phyloP scores from a whole-genome alignment of 2,113 vertebrate species.

The Peromyscus polionotus region DNA sequence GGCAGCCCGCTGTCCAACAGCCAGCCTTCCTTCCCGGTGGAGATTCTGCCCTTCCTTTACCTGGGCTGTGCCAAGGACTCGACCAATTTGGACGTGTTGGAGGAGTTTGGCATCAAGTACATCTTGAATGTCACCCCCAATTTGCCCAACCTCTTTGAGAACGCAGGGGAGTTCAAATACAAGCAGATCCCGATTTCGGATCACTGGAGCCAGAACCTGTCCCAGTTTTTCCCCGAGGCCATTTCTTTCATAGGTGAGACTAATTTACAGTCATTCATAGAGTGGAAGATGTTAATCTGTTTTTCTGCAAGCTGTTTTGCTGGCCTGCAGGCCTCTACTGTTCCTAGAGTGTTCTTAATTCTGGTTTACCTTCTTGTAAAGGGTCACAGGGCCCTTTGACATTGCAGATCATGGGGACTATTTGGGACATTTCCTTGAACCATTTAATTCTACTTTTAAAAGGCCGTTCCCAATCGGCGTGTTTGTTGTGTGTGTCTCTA shows the following conservation, averaged over 20 bases:
- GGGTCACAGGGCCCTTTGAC: neutral
- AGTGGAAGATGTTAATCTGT: slow-evolving; percentile 37
- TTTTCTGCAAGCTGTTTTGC: neutral
- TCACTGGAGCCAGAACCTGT: slow-evolving; percentile 99
- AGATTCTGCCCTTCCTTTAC: slow-evolving; percentile 97
- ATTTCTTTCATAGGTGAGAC: slow-evolving; percentile 98
- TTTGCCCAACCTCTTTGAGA: slow-evolving; percentile 98
- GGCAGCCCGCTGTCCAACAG: slow-evolving; percentile 96
- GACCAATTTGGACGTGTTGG: slow-evolving; percentile 98
- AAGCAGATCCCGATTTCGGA: slow-evolving; percentile 99
- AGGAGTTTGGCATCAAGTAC: slow-evolving; percentile 99
- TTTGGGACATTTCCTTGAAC: neutral
- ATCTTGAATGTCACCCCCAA: slow-evolving; percentile 99
- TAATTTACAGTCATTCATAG: neutral
- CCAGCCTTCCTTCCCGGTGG: slow-evolving; percentile 96
- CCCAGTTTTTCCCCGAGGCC: slow-evolving; percentile 99
- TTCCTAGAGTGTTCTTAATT: neutral
- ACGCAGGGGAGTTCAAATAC: slow-evolving; percentile 98
- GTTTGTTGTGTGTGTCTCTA: neutral
- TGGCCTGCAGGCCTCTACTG: neutral
- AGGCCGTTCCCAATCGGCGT: neutral
- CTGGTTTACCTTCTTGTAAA: neutral
- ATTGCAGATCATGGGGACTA: neutral
- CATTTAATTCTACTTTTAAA: slow-evolving; percentile 3
- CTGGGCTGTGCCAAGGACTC: slow-evolving; percentile 98